A percentile compares a stretch with the other conserved stretches of the same genome.
These are phyloP conservation scores for Limosa lapponica DNA, from an alignment of 2,797 vertebrate genomes.

Conservation along the genomic window DNA sequence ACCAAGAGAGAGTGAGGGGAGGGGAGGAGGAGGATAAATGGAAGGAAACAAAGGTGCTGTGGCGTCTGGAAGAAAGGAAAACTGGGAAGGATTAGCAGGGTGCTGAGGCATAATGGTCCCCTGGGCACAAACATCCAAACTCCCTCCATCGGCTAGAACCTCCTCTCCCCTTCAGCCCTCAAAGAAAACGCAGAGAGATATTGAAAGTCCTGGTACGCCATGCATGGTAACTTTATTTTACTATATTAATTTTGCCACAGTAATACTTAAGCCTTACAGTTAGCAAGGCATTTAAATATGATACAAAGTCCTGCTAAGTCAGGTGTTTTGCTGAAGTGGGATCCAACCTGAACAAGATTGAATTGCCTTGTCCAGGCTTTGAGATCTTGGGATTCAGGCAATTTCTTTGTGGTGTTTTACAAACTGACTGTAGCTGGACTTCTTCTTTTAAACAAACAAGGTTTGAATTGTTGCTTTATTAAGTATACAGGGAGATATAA, in stretches of 20 bases:
- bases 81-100: conserved; percentile 27
- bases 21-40: conserved; percentile 56
- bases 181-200: not conserved
- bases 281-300: not conserved
- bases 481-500: not conserved
- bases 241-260: not conserved
- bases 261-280: too few relatives aligned
- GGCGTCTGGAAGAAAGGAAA: conserved; percentile 59
- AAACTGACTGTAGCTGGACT: not conserved
- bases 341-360: not conserved
- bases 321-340: not conserved
- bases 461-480: not conserved
- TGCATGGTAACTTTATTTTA: not conserved
- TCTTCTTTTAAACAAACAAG: not conserved
- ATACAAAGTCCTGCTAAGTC: not conserved
- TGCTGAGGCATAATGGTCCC: conserved; percentile 10
- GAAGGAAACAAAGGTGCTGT: conserved; percentile 73
- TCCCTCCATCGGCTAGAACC: not conserved
- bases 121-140: not conserved
- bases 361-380: not conserved
- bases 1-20: conserved; percentile 73
- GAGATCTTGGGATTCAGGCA: not conserved
- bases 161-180: not conserved
- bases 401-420: not conserved
- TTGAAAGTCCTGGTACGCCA: fast-evolving